Conservation (phyloP, 2,888 invertebrate species). For the Protophormia terraenovae region DNA sequence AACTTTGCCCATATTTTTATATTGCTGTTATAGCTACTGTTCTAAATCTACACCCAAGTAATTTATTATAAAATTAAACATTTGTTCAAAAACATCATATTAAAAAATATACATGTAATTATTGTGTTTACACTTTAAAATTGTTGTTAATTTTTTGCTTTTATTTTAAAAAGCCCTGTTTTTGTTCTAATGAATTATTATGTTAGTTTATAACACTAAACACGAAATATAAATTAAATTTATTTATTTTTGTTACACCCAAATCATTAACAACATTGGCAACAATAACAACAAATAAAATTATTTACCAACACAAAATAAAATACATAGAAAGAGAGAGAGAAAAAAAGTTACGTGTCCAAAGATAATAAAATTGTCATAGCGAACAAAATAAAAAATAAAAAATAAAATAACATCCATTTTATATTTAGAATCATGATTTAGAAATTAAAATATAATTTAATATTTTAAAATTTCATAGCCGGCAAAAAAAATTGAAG, state of each 20-base stretch:
- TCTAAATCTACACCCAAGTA: too few species aligned
- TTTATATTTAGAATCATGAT: conserved; percentile 9
- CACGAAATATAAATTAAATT: conserved; percentile 27
- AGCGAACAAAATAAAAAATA: not conserved
- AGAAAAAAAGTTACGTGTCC: not conserved
- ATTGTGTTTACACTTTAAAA: conserved; percentile 17
- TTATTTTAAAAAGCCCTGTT: not conserved
- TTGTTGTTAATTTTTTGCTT: not conserved
- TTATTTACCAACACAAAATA: not conserved
- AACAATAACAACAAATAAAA: not conserved
- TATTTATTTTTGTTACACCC: not conserved
- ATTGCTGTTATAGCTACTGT: too few species aligned
- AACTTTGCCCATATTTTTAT: too few species aligned
- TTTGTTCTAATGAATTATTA: not conserved
- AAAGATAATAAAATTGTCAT: conserved; percentile 20
- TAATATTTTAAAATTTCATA: not conserved
- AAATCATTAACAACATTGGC: conserved; percentile 18
- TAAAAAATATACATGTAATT: conserved; percentile 16
- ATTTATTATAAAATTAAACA: too few species aligned
- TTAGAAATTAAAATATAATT: not conserved
- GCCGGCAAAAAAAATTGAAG: not conserved
- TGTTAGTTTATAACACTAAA: conserved; percentile 29
- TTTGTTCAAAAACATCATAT: not conserved
- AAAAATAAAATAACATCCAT: conserved; percentile 7
- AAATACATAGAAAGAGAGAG: not conserved